Percentiles rank a stretch among this genome's conserved stretches.
Conservation (phyloP, 2,113 vertebrate species). For the Ursus arctos region DNA sequence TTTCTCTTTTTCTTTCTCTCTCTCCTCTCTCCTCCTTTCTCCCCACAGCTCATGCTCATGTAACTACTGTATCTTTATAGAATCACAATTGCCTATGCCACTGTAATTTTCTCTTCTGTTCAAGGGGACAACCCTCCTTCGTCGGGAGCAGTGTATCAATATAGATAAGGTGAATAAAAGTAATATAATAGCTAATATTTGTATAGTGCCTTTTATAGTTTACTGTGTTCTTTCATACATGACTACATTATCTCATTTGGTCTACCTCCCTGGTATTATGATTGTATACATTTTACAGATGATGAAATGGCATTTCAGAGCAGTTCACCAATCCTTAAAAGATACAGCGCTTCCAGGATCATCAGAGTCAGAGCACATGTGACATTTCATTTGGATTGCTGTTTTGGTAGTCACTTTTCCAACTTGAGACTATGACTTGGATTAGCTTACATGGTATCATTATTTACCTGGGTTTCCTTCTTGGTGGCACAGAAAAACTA, state of each 20-base stretch:
- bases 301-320: not conserved
- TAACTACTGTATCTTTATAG: not conserved
- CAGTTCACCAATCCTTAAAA: not conserved
- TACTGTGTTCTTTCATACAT: not conserved
- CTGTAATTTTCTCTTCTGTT: not conserved
- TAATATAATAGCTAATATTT: not conserved
- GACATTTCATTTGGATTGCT: not conserved
- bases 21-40: not conserved
- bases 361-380: not conserved
- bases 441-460: not conserved
- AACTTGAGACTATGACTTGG: not conserved
- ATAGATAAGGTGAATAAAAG: not conserved
- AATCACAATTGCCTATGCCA: not conserved
- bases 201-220: not conserved
- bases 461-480: conserved; percentile 19
- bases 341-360: not conserved
- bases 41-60: not conserved
- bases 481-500: not conserved
- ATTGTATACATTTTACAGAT: not conserved
- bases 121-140: not conserved
- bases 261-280: not conserved
- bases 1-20: not conserved
- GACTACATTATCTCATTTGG: not conserved
- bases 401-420: not conserved
- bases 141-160: not conserved